Base-by-base conservation (phyloP, 1,140 invertebrate genomes). In the Ruditapes philippinarum region DNA sequence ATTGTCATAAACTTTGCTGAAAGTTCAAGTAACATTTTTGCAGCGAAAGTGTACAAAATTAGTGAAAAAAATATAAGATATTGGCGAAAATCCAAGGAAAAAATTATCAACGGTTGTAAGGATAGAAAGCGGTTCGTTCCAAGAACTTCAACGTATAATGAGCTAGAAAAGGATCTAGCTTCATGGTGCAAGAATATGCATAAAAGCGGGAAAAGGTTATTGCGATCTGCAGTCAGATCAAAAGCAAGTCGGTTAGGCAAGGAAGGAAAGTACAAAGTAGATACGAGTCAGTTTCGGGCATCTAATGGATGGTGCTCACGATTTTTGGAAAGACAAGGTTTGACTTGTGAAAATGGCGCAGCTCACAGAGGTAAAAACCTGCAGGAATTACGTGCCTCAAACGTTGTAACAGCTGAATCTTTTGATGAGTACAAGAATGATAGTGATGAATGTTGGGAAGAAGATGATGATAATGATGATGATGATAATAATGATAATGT, bases 1-100 rank as follows among this genome's bases (percentile, higher is more conserved):
- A 70, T 0, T 70, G 65, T 70, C 1, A 70, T 70, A 17, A 40
- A 33, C 12, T 70, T 70, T 70, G 65, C 65, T 38, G 65, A 70
- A 40, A 70, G 65, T 70, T 70, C 65, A 3, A 70, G 65, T 40
- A 70, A 70, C 38, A 33, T 19, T 38, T 25, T 70, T 19, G 65
- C 65, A 31, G 33, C 14, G 9, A 36, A 38, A 38, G 65, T 38
- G 65, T 70, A 19, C 17, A 70, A 38, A 14, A 9, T 70, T 28
- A 7, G 2, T 38, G 65, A 70, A 40, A 70, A 70, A 17, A 1
- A 7, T 12, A 17, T 70, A 4, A 31, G 65, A n/a, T 11, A 36
- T 11, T 70, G 65, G 65, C 31, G 65, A 17, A 70, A 70, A n/a
- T 38, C 33, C 36, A 70, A 40, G 17, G 33, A 70, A 19, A 4